Evolutionary conservation across 2,113 vertebrate species (phyloP), one percentile per base, ranked within the genome.

Genomic region (Sinocyclocheilus maitianheensis): DNA sequence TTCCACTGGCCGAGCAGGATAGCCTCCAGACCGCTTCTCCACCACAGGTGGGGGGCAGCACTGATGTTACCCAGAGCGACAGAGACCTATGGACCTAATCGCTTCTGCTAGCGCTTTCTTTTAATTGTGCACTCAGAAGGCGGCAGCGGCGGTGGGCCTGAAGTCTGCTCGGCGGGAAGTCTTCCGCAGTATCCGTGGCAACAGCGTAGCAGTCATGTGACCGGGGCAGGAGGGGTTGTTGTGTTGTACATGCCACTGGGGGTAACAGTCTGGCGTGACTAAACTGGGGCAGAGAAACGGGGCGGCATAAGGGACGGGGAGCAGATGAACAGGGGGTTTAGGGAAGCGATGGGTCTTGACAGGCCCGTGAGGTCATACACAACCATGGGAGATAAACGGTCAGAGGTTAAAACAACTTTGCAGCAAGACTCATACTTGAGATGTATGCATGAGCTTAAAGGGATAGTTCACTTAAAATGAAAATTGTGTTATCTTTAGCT

Each of bases 241-340:
- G 30, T 63, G 85, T 24, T 78, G 71, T n/a, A 40, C 13, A 51
- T 89, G 89, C 84, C 89, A 58, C 89, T 88, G 92, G 92, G 92
- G 93, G 93, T 93, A 94, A 92, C 91, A 86, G 91, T 91, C 81
- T 91, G 91, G 88, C 87, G 76, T 87, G 91, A 92, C 88, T 67
- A 91, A 94, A 94, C 92, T 94, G 92, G 94, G 94, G 87, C 93
- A 94, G 87, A 91, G 91, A 88, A 91, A 91, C 88, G 90, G 89
- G 60, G 75, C 87, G 83, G 90, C 67, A 87, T 89, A n/a, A 58
- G 77, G 85, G 65, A 4, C 7, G 30, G 30, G 85, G 43, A 77
- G 51, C 10, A 60, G 5, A 69, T 51, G 51, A 60, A 60, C 20
- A 51, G 81, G 40, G 58, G 60, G 9, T 53, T 84, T n/a, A 76